Base-by-base conservation (phyloP, 2,797 vertebrate genomes). In the Diglossa cyanea region DNA sequence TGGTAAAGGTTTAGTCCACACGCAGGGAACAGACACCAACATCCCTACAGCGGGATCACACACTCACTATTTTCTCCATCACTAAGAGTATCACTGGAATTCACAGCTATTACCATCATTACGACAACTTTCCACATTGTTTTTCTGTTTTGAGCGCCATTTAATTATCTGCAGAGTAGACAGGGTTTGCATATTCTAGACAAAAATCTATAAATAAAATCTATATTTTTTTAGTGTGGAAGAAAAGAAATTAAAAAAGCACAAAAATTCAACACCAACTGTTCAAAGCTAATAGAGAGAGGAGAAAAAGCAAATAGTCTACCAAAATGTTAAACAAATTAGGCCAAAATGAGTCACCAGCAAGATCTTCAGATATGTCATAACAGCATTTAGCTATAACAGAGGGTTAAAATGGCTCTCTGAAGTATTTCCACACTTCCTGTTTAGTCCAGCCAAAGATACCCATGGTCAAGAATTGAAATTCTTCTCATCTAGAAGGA, bases 301-400 rank as follows among this genome's bases (percentile, higher is more conserved):
- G 12, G 7, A 74, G 40, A 80, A 71, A 77, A 60, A 75, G 15
- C 50, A 86, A 93, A 66, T 45, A 50, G 50, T 68, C 65, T 42
- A 76, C 72, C 73, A 86, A 95, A 73, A 79, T 7, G 2, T 92
- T 94, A 97, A 93, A 88, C 39, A 90, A 75, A 90, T 93, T 50
- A 91, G 83, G 63, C 66, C 71, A 86, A 90, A 95, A 72, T 75
- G 74, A 88, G 48, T 86, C 67, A 75, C 25, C 18, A 78, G 54
- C 5, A 71, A 33, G 12, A 68, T 28, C 48, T 82, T 74, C 47
- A 77, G 25, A 62, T 35, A 7, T 9, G 18, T 18, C 53, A 33
- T 12, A 72, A 47, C 10, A 65, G 28, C 31, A 58, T 33, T 47
- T 37, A 72, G 33, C 17, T 37, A 10, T 25, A 76, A 42, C 6